A percentile compares a stretch with the other conserved stretches of the same genome.
phyloP scores from a whole-genome alignment of 2,113 vertebrate species.

The Labrus mixtus region DNA sequence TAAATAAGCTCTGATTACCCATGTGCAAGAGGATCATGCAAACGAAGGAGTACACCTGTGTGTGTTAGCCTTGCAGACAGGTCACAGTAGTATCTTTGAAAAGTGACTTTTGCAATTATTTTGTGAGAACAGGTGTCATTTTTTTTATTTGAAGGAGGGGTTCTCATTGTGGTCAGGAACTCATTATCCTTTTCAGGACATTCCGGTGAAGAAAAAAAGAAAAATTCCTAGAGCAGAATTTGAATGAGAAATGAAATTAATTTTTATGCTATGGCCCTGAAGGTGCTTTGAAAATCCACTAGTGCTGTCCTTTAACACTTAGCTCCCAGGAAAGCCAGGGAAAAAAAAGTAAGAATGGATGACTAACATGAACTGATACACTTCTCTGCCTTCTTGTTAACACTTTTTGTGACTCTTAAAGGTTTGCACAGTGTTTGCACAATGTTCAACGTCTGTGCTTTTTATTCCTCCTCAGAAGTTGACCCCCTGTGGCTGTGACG shows the following conservation, averaged over 20 bases:
- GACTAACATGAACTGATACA: background rate
- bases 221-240: conserved; percentile 30
- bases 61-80: background rate
- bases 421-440: conserved; percentile 12
- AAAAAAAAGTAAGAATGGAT: background rate
- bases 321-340: background rate
- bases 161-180: conserved; percentile 33
- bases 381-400: background rate
- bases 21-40: background rate
- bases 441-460: background rate
- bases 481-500: background rate
- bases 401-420: background rate
- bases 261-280: conserved; percentile 18
- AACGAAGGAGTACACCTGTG: background rate
- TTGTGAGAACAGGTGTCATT: conserved; percentile 33
- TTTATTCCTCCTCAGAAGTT: background rate
- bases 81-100: conserved; percentile 8
- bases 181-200: conserved; percentile 46
- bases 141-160: conserved; percentile 24
- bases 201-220: background rate
- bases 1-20: background rate
- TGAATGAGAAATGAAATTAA: conserved; percentile 46
- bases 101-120: conserved; percentile 38
- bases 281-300: conserved; percentile 5
- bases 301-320: conserved; percentile 17